Evolutionary conservation across 2,113 vertebrate species (phyloP).

Genomic region (Cynocephalus volans): DNA sequence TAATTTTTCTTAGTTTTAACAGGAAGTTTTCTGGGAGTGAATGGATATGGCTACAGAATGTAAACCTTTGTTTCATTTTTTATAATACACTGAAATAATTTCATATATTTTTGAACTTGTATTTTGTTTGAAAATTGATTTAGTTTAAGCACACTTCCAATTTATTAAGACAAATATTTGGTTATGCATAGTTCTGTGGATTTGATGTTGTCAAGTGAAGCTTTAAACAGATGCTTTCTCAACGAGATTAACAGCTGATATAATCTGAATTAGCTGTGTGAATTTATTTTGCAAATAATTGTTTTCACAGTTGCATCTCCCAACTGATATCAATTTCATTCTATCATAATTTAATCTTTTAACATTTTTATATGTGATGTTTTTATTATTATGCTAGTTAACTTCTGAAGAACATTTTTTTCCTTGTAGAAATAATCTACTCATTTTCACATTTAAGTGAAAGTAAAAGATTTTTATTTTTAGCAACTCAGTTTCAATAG

Average conservation of each 20-base stretch:
- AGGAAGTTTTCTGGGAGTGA: not conserved
- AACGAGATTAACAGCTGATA: not conserved
- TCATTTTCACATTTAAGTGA: conserved; percentile 33
- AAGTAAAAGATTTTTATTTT: conserved; percentile 51
- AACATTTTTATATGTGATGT: not conserved
- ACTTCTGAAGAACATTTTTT: not conserved
- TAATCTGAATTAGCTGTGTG: not conserved
- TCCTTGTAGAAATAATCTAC: not conserved
- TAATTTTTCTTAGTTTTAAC: conserved; percentile 64
- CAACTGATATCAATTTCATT: not conserved
- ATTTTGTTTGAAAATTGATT: conserved; percentile 49
- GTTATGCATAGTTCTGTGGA: not conserved
- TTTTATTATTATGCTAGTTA: conserved; percentile 38
- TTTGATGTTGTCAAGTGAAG: conserved; percentile 53
- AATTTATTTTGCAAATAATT: conserved; percentile 47
- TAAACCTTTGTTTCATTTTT: conserved; percentile 9
- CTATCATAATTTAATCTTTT: conserved; percentile 66
- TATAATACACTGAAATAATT: not conserved
- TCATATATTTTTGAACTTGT: not conserved
- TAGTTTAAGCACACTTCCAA: conserved; percentile 56
- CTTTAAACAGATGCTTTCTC: not conserved
- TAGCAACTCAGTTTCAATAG: not conserved
- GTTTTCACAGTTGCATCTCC: not conserved
- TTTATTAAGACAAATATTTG: conserved; percentile 28
- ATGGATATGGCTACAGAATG: not conserved